Percentiles rank a stretch among this genome's conserved stretches.
Evolutionary conservation across 2,888 invertebrate species (phyloP).

Genomic region (Carcina quercana): DNA sequence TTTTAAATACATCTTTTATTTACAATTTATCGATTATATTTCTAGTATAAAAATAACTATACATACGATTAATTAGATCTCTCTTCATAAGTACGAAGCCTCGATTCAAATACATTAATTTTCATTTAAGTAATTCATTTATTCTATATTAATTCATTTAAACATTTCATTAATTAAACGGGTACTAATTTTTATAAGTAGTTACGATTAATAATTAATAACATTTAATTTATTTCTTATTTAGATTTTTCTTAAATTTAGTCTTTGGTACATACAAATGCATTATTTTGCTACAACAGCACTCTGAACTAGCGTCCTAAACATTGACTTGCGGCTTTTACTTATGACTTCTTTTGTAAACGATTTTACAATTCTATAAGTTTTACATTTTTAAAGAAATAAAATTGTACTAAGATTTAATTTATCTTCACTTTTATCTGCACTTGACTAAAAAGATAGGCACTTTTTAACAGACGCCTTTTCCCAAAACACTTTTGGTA

Average conservation of each 20-base stretch:
- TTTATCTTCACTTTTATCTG: too few species aligned
- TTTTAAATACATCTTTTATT: conserved; percentile 22
- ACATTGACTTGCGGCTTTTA: too few species aligned
- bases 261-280: conserved; percentile 6
- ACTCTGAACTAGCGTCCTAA: neutral
- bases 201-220: conserved; percentile 5
- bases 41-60: conserved; percentile 46
- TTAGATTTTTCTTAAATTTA: conserved; percentile 1
- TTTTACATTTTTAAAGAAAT: too few species aligned
- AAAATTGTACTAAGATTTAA: too few species aligned
- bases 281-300: neutral
- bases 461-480: too few species aligned
- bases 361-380: too few species aligned
- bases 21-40: conserved; percentile 20
- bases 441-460: too few species aligned
- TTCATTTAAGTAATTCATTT: too few species aligned
- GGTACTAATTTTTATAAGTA: conserved; percentile 18
- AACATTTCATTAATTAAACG: conserved; percentile 15
- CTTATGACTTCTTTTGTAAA: too few species aligned
- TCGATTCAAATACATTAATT: neutral
- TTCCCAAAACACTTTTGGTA: too few species aligned
- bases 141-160: too few species aligned
- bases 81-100: conserved; percentile 1
- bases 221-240: neutral
- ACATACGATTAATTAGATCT: conserved; percentile 16